phyloP scores from a whole-genome alignment of 2,113 vertebrate species.

The Zingel zingel region DNA sequence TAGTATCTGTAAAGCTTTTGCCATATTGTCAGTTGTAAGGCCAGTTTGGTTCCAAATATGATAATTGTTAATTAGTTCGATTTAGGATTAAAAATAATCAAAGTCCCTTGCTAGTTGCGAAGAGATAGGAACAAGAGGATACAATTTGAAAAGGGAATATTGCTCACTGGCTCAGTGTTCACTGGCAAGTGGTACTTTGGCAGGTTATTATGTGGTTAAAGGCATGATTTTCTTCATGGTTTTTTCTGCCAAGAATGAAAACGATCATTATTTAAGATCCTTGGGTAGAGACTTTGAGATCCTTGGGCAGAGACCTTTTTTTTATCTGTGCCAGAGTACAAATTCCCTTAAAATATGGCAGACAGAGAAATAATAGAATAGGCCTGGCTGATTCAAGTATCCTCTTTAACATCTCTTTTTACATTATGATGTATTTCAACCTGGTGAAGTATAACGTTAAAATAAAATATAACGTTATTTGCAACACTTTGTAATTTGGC shows the following conservation, averaged over 20 bases:
- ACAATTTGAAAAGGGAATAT: not conserved
- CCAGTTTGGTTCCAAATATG: not conserved
- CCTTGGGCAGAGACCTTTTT: not conserved
- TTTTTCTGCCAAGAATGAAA: not conserved
- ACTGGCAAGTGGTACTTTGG: not conserved
- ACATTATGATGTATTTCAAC: not conserved
- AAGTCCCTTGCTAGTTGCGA: not conserved
- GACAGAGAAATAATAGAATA: not conserved
- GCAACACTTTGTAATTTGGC: not conserved
- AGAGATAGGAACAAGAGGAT: not conserved
- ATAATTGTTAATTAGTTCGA: not conserved
- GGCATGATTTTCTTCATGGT: not conserved
- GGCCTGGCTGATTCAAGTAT: not conserved
- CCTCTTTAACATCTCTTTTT: not conserved
- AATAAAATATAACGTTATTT: too few relatives aligned
- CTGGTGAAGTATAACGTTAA: not conserved
- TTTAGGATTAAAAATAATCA: not conserved
- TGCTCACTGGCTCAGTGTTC: not conserved
- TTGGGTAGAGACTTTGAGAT: too few relatives aligned
- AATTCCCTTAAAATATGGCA: not conserved
- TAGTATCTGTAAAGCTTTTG: not conserved
- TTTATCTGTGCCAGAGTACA: too few relatives aligned
- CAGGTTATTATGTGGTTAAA: not conserved
- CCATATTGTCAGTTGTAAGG: not conserved
- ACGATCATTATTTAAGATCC: not conserved